A percentile compares a stretch with the other conserved stretches of the same genome.
Conservation (phyloP, 2,888 invertebrate genomes). For the Apamea sordens region DNA sequence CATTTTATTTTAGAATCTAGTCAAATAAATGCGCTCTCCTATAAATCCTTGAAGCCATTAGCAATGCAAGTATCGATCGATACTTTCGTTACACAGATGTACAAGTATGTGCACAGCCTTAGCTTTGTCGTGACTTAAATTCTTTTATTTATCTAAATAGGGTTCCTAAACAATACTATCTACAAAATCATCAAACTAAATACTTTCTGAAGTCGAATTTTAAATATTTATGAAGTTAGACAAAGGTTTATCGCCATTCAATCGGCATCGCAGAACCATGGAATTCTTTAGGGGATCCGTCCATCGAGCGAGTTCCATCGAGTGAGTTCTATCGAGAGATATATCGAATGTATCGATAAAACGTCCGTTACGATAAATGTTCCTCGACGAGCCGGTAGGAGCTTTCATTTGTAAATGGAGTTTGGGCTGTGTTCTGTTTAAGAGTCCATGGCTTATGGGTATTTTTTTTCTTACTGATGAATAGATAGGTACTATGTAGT, state of each 20-base stretch:
- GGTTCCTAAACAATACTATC: conserved; percentile 25
- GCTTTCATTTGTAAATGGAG: conserved; percentile 57
- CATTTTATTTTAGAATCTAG: background rate
- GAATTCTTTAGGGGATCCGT: conserved; percentile 56
- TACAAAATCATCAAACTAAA: conserved; percentile 20
- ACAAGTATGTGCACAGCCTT: background rate
- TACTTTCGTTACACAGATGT: background rate
- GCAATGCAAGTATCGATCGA: conserved; percentile 1
- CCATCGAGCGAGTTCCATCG: conserved; percentile 8
- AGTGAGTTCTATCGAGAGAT: conserved; percentile 33
- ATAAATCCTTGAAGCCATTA: background rate
- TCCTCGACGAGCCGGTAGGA: conserved; percentile 23
- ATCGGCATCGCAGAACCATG: conserved; percentile 38
- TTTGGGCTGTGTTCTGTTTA: conserved; percentile 23
- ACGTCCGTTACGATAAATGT: conserved; percentile 58
- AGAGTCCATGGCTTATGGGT: background rate
- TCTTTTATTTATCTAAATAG: background rate
- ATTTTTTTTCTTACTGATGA: background rate
- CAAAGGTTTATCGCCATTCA: conserved; percentile 58
- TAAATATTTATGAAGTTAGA: conserved; percentile 50
- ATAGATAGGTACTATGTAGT: background rate
- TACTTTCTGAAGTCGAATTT: conserved; percentile 18
- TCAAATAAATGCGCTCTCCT: background rate
- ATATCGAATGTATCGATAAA: conserved; percentile 50
- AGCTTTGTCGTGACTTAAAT: background rate